phyloP scores from a whole-genome alignment of 1,140 invertebrate genomes.

The Dreissena polymorpha region DNA sequence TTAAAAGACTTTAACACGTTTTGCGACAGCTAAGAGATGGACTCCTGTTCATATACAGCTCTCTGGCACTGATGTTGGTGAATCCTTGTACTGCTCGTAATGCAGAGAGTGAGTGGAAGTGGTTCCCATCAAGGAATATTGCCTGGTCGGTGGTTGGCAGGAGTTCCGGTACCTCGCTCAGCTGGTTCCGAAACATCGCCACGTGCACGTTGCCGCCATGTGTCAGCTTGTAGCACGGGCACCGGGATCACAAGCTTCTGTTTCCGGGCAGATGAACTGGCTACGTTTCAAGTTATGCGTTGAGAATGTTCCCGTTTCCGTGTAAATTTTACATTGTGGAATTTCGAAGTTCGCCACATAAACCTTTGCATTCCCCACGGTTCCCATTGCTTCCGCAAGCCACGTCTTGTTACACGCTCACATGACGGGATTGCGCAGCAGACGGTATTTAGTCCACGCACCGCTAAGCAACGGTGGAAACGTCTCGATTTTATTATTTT shows the following conservation, averaged over 20 bases:
- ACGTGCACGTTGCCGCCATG: constrained; percentile 10
- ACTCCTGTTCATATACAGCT: constrained; percentile 45
- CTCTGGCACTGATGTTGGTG: constrained; percentile 16
- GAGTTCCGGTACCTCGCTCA: constrained; percentile 12
- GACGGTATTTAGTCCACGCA: constrained; percentile 13
- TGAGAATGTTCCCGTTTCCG: not conserved
- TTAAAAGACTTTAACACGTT: constrained; percentile 17
- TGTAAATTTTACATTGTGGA: constrained; percentile 30
- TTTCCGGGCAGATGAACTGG: constrained; percentile 37
- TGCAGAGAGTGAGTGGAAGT: not conserved
- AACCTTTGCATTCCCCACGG: constrained; percentile 6
- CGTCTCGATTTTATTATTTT: constrained; percentile 8
- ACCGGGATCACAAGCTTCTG: constrained; percentile 10
- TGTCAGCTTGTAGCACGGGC: constrained; percentile 34
- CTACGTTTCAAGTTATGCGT: constrained; percentile 1
- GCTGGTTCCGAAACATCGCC: constrained; percentile 2
- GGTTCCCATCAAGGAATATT: constrained; percentile 45
- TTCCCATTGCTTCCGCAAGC: constrained; percentile 23
- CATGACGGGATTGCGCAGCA: constrained; percentile 18
- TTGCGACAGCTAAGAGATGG: not conserved
- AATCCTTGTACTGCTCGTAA: not conserved
- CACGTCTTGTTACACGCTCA: constrained; percentile 48
- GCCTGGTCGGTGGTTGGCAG: not conserved
- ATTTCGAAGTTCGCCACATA: constrained; percentile 18
- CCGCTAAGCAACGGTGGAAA: constrained; percentile 23